These are phyloP conservation scores for Sturmia bella DNA, from an alignment of 2,888 invertebrate species.

Conservation along the genomic window DNA sequence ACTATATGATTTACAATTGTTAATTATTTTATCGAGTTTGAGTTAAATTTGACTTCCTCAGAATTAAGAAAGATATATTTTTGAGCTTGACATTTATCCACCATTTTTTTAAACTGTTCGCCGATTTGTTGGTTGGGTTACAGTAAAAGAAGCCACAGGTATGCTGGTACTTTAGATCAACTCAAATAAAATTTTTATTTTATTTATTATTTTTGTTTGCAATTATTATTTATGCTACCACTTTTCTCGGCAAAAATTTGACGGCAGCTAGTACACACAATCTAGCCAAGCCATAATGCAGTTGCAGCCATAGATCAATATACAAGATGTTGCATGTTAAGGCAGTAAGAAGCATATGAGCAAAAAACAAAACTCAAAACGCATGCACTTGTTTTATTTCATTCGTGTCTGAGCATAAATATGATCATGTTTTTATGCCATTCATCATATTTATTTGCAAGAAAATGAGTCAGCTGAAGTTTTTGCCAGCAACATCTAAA, in stretches of 20 bases:
- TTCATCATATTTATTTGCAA: conserved; percentile 63
- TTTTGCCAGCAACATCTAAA: conserved; percentile 4
- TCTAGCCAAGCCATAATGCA: conserved; percentile 8
- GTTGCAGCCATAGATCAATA: conserved; percentile 35
- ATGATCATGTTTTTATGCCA: conserved; percentile 66
- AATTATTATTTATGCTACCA: conserved; percentile 41
- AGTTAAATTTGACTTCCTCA: too few relatives aligned
- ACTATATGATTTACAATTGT: too few relatives aligned
- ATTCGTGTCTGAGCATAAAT: conserved; percentile 47
- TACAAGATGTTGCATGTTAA: conserved; percentile 32
- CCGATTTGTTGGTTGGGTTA: too few relatives aligned
- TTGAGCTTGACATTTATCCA: too few relatives aligned
- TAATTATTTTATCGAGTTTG: too few relatives aligned
- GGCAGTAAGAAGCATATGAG: neutral
- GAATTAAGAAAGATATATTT: too few relatives aligned
- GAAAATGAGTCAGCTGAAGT: conserved; percentile 1
- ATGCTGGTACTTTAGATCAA: neutral
- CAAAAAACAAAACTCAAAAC: conserved; percentile 23
- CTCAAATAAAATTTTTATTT: neutral
- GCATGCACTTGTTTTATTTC: conserved; percentile 44
- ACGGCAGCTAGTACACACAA: neutral
- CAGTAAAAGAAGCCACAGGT: too few relatives aligned
- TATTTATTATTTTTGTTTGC: conserved; percentile 2
- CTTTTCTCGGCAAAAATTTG: conserved; percentile 39
- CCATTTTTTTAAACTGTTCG: too few relatives aligned